phyloP scores from a whole-genome alignment of 2,113 vertebrate species.

The Cryptomyrus ogoouensis region DNA sequence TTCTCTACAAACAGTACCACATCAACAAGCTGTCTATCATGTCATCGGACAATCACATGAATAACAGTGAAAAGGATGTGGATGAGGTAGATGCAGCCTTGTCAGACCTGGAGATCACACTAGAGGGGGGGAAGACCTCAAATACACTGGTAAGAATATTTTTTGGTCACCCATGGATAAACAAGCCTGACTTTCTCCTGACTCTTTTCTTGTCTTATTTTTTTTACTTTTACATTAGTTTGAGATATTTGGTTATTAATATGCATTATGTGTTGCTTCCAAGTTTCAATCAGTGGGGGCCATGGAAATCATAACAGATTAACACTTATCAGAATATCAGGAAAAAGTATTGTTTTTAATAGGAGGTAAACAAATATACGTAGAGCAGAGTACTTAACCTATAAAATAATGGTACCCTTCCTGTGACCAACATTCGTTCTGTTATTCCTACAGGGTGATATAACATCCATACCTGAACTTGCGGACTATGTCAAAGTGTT shows the following conservation, averaged over 20 bases:
- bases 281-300: not conserved
- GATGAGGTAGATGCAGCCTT: constrained; percentile 96
- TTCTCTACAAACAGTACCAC: constrained; percentile 76
- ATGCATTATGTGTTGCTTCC: not conserved
- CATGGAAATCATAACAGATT: not conserved
- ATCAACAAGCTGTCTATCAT: constrained; percentile 98
- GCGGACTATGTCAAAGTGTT: constrained; percentile 97
- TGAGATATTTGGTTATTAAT: not conserved
- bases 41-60: constrained; percentile 96
- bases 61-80: constrained; percentile 98
- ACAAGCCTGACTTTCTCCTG: not conserved
- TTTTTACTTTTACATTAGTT: not conserved
- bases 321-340: not conserved
- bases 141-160: constrained; percentile 75
- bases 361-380: not conserved
- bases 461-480: constrained; percentile 96
- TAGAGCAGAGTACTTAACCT: not conserved
- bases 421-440: not conserved
- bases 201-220: not conserved
- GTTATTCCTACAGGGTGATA: constrained; percentile 78
- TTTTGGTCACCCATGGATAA: not conserved
- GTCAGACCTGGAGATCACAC: constrained; percentile 91
- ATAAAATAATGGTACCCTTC: not conserved
- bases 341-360: not conserved
- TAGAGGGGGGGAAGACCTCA: constrained; percentile 94